Conservation (phyloP, 2,113 vertebrate genomes). For the Clupea harengus region DNA sequence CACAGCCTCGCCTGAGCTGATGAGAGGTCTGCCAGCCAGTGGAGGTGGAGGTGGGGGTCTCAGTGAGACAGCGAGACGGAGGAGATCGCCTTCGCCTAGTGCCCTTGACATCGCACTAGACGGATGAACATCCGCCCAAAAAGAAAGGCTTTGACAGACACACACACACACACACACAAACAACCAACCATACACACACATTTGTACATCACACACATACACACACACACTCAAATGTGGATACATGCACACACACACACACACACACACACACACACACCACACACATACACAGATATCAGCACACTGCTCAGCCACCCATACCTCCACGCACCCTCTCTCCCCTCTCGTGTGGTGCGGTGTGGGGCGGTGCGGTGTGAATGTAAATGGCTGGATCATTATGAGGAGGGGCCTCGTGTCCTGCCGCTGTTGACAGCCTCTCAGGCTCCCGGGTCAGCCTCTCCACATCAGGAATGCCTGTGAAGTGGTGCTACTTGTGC, state of each 20-base stretch:
- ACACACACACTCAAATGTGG: neutral
- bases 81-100: neutral
- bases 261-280: neutral
- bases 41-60: no score
- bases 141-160: neutral
- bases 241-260: neutral
- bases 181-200: neutral
- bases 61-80: neutral
- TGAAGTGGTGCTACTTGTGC: slow-evolving; percentile 68
- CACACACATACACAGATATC: neutral
- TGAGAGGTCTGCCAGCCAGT: neutral
- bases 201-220: neutral
- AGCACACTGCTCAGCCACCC: neutral
- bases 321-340: neutral
- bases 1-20: neutral
- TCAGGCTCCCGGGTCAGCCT: slow-evolving; percentile 56
- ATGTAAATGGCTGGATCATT: slow-evolving; percentile 45
- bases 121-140: neutral
- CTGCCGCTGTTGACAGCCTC: slow-evolving; percentile 27
- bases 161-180: neutral
- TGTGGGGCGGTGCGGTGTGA: neutral
- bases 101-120: neutral
- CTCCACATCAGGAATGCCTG: slow-evolving; percentile 56
- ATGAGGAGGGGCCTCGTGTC: slow-evolving; percentile 32
- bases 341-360: neutral